These are phyloP conservation scores for Brachyptera putata DNA, from an alignment of 2,888 invertebrate genomes.

Conservation along the genomic window DNA sequence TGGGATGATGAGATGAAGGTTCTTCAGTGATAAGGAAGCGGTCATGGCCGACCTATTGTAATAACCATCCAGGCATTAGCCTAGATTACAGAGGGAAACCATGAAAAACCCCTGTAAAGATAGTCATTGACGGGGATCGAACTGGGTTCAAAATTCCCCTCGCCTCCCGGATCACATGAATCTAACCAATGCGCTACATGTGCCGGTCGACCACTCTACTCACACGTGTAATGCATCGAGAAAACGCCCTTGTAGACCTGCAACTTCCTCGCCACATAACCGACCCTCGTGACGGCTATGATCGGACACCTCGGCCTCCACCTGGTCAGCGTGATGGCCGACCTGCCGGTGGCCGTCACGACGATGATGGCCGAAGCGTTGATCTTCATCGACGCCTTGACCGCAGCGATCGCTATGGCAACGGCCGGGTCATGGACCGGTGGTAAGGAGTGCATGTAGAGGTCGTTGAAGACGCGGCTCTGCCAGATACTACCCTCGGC, in stretches of 20 bases:
- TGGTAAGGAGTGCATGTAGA: conserved; percentile 37
- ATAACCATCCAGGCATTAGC: too few species aligned
- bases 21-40: too few species aligned
- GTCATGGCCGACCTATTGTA: too few species aligned
- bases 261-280: conserved; percentile 82
- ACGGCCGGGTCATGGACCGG: conserved; percentile 87
- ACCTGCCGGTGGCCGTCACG: conserved; percentile 75
- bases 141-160: too few species aligned
- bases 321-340: conserved; percentile 86
- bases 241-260: conserved; percentile 91
- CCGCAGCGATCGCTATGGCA: conserved; percentile 88
- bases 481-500: conserved; percentile 67
- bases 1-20: too few species aligned
- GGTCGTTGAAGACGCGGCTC: conserved; percentile 40
- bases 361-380: conserved; percentile 85
- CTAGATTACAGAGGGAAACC: too few species aligned
- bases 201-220: too few species aligned
- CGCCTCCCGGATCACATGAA: too few species aligned
- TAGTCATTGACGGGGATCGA: too few species aligned
- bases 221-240: conserved; percentile 80
- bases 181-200: too few species aligned
- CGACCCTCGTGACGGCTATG: conserved; percentile 80
- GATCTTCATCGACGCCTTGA: conserved; percentile 87
- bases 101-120: too few species aligned
- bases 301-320: conserved; percentile 93